Evolutionary conservation across 2,797 vertebrate species (phyloP), one percentile per base, ranked within the genome.

Genomic region (Tinamus major): DNA sequence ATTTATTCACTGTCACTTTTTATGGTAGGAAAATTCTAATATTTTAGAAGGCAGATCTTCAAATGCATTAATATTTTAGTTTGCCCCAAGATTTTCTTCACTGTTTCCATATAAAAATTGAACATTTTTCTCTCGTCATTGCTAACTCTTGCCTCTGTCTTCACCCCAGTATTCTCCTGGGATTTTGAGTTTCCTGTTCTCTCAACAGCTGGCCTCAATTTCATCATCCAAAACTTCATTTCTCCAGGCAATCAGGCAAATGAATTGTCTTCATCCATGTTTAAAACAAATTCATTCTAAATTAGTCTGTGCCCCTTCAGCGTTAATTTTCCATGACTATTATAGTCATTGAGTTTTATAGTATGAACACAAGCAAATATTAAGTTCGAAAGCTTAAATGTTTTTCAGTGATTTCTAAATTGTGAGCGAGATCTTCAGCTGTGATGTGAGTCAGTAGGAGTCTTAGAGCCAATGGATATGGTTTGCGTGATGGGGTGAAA

Each of bases 311-410:
- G 91, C 64, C 92, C 79, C 89, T 92, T 94, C 89, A 94, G 91
- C 24, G 78, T 94, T 92, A 95, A 96, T 95, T 95, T 95, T 95
- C 95, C 91, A 86, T 95, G 83, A 94, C 93, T 91, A 93, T 86
- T 90, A 94, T 82, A 94, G 93, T 90, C 89, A 94, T 91, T 94
- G 89, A 94, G 89, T 83, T 96, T 96, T 95, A 94, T 79, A 85
- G 91, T 87, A 91, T 91, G 89, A 95, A 90, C 87, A 90, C 83
- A 95, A 91, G 89, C 87, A 96, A 96, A 95, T 95, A 95, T 86
- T 84, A 94, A 93, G 77, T 94, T 95, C 79, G 71, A 79, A 89
- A 87, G 77, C 75, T 92, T 86, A 86, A 86, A 84, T 86, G 85
- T 86, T 93, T 93, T 92, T n/a, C 85, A 64, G 75, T 71, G 71